Base-by-base conservation (phyloP, 2,113 vertebrate species). In the Istiophorus platypterus region DNA sequence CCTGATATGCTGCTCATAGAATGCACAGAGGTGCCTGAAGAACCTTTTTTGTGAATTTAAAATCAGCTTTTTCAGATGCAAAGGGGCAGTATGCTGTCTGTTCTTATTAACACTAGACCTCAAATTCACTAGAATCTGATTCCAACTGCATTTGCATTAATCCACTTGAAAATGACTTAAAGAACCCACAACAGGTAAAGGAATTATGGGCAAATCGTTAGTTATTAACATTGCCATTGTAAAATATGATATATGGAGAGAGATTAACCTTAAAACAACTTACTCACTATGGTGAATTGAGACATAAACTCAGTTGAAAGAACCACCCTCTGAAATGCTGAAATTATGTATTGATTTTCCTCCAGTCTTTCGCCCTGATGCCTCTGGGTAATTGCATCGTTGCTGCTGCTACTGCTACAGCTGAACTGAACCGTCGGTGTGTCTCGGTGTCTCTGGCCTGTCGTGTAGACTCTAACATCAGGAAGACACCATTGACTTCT, bases 341-440 rank as follows among this genome's bases (percentile, higher is more conserved):
- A 92, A 93, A 94, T 94, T 87, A 93, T 94, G 51, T 92, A 93
- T 94, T 93, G 93, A 94, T 94, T 94, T 93, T 92, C 62, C 78
- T 88, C 71, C 89, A 87, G 91, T 94, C 91, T 89, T 90, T 91
- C 88, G 89, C 87, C 76, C 88, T 78, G 69, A 78, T 92, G 93
- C 91, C 86, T 93, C 87, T 84, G 89, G 91, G 84, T 93, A 93
- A 94, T 93, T 93, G 88, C 87, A 86, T 93, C 86, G 91, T 88
- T 89, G 86, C 88, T 87, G 88, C 87, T 80, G 80, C 78, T 81
- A 67, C 81, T 78, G 67, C 77, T 80, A 64, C 81, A 79, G 84
- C 82, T 92, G 86, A 91, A 85, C 87, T 82, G 58, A 90, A 82
- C 76, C 84, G 31, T 80, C 70, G 39, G 79, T 81, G 76, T 82